These are phyloP conservation scores for Dipodomys stephensi DNA, from an alignment of 2,113 vertebrate genomes.

Conservation along the genomic window DNA sequence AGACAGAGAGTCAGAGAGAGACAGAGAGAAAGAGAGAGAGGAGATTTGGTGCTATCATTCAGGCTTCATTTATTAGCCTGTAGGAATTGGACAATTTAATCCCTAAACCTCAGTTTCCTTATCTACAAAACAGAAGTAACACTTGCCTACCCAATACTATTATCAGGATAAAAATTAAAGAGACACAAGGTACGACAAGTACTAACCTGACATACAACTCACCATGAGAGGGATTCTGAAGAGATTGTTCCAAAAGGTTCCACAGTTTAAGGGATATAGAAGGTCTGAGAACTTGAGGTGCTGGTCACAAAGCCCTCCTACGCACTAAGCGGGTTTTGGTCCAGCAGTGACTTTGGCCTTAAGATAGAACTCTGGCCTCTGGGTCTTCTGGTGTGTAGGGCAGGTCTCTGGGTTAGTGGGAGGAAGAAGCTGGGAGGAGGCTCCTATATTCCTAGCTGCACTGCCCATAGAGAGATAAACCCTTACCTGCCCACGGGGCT, in stretches of 20 bases:
- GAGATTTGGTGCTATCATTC: not conserved
- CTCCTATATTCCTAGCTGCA: not conserved
- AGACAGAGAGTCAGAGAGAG: too few relatives aligned
- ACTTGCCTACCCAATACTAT: too few relatives aligned
- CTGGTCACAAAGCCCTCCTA: not conserved
- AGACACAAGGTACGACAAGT: not conserved
- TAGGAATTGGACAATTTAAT: not conserved
- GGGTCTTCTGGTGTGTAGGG: not conserved
- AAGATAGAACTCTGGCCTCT: not conserved
- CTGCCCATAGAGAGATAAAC: too few relatives aligned
- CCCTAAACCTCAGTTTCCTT: not conserved
- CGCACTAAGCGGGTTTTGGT: not conserved
- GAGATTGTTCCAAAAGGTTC: accelerated
- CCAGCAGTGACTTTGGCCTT: not conserved
- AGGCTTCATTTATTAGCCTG: not conserved
- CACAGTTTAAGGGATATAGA: not conserved
- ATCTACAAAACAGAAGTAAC: not conserved
- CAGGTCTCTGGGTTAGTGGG: not conserved
- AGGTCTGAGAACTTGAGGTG: accelerated
- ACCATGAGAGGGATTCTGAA: not conserved
- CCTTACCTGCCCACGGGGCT: not conserved
- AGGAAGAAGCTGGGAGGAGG: not conserved
- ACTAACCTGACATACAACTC: not conserved
- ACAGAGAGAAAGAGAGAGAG: not conserved
- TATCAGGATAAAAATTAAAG: not conserved